A percentile compares a stretch with the other conserved stretches of the same genome.
Conservation (phyloP, 2,888 invertebrate genomes). For the Acanthopleura granulata region DNA sequence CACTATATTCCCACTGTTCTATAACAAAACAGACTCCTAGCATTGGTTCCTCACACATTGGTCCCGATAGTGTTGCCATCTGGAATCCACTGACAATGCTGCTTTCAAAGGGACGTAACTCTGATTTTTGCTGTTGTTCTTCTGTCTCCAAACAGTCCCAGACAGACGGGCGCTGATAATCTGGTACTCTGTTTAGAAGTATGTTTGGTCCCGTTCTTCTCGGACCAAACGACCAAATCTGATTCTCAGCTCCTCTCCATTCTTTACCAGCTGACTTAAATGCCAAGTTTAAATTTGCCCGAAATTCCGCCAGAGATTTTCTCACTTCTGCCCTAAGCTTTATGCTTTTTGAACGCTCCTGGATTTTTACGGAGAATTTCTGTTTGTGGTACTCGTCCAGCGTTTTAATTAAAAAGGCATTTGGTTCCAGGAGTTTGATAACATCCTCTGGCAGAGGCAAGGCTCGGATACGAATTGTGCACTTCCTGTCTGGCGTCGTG, state of each 20-base stretch:
- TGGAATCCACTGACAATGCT: conserved; percentile 68
- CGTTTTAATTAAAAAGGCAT: conserved; percentile 79
- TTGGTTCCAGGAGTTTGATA: conserved; percentile 80
- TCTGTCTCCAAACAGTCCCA: conserved; percentile 51
- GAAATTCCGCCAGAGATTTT: conserved; percentile 65
- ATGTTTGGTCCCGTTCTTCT: conserved; percentile 90
- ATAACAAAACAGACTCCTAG: conserved; percentile 90
- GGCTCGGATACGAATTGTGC: conserved; percentile 81
- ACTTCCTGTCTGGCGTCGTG: conserved; percentile 80
- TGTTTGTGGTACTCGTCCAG: conserved; percentile 71
- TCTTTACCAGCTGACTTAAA: conserved; percentile 75
- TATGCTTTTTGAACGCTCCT: conserved; percentile 17
- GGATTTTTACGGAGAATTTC: conserved; percentile 25
- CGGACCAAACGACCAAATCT: conserved; percentile 94
- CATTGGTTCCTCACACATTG: conserved; percentile 97
- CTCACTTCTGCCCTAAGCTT: conserved; percentile 33
- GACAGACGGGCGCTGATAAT: conserved; percentile 75
- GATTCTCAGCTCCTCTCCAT: conserved; percentile 68
- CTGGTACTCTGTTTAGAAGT: conserved; percentile 83
- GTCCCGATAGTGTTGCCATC: conserved; percentile 88
- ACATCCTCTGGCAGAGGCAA: conserved; percentile 82
- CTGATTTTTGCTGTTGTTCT: conserved; percentile 2
- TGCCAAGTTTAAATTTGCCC: conserved; percentile 75
- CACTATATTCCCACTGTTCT: conserved; percentile 80
- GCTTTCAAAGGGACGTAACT: conserved; percentile 74